phyloP scores from a whole-genome alignment of 2,888 invertebrate genomes.

The Leistus spinibarbis region DNA sequence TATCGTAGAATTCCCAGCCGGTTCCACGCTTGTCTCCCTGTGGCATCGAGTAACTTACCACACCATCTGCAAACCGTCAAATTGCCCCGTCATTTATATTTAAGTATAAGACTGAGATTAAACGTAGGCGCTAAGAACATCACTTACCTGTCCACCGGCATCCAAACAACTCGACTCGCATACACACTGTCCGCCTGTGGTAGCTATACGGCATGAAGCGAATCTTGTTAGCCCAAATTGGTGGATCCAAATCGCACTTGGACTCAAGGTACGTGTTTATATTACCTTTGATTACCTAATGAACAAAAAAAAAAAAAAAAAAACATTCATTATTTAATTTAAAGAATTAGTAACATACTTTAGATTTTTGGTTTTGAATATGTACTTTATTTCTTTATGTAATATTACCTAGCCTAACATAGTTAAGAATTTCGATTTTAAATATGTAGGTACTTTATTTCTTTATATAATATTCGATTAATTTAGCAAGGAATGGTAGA shows the following conservation, averaged over 20 bases:
- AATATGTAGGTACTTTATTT: no score
- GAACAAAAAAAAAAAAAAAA: conserved; percentile 28
- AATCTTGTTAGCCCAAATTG: conserved; percentile 84
- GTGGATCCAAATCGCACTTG: conserved; percentile 77
- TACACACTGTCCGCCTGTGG: conserved; percentile 84
- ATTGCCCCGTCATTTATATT: background rate
- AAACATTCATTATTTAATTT: no score
- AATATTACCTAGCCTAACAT: no score
- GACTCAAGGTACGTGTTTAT: conserved; percentile 85
- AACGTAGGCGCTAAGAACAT: background rate
- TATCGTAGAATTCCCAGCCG: conserved; percentile 82
- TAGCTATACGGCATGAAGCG: conserved; percentile 86
- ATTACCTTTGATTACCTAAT: conserved; percentile 81
- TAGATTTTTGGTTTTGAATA: no score
- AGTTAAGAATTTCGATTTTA: no score
- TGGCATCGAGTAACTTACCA: conserved; percentile 86
- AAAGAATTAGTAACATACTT: no score
- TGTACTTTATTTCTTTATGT: no score
- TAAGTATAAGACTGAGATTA: background rate
- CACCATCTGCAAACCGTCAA: conserved; percentile 67
- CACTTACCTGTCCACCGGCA: conserved; percentile 78
- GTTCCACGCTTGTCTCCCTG: conserved; percentile 83
- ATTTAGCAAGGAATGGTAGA: no score
- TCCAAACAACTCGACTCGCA: conserved; percentile 90
- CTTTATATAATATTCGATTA: no score